These are phyloP conservation scores for Liodrosophila aerea DNA, from an alignment of 2,888 invertebrate species.

Conservation along the genomic window DNA sequence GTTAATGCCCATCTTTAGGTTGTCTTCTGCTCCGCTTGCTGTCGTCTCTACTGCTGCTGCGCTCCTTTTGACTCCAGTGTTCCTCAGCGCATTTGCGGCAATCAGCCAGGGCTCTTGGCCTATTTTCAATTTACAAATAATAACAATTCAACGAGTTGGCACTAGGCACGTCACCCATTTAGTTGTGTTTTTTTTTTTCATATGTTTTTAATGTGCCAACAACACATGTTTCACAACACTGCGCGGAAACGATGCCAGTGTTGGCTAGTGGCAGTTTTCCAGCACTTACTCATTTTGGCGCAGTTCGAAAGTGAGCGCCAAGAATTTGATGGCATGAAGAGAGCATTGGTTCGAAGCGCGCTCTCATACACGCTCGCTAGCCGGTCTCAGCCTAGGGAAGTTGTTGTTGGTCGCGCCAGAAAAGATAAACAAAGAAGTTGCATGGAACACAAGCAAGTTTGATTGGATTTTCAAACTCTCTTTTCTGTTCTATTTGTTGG, in stretches of 20 bases:
- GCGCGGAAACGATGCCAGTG: constrained; percentile 20
- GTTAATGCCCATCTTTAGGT: constrained; percentile 89
- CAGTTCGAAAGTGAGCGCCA: background rate
- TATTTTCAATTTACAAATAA: constrained; percentile 37
- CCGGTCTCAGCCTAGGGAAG: no score
- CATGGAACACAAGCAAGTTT: no score
- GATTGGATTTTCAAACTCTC: no score
- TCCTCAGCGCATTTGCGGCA: constrained; percentile 40
- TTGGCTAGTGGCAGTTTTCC: constrained; percentile 19
- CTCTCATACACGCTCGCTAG: no score
- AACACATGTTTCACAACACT: constrained; percentile 32
- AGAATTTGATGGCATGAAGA: no score
- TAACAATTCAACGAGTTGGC: constrained; percentile 51
- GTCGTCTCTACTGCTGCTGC: constrained; percentile 9
- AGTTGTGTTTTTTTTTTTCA: constrained; percentile 49
- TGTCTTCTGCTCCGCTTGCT: constrained; percentile 5
- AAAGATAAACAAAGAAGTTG: no score
- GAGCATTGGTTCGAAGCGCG: no score
- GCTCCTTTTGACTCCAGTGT: constrained; percentile 13
- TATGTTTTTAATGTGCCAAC: constrained; percentile 45
- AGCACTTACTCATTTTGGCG: constrained; percentile 1
- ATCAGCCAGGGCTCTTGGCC: constrained; percentile 23
- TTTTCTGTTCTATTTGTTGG: no score
- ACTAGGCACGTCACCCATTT: constrained; percentile 62
- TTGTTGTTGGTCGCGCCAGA: no score